Conservation (phyloP, 1,140 invertebrate genomes). For the Sinella curviseta region DNA sequence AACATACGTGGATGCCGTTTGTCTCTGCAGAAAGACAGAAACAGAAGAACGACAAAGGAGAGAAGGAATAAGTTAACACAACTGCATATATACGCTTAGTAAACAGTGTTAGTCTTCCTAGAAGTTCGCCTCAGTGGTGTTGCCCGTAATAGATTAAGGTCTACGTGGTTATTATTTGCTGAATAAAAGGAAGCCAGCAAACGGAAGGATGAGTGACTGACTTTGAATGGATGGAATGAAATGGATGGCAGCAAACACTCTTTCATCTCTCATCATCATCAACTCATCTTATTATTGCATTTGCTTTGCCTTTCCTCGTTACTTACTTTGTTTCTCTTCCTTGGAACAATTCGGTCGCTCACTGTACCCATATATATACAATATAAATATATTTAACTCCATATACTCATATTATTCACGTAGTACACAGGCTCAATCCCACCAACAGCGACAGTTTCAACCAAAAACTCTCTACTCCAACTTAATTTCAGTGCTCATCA, state of each 20-base stretch:
- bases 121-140: too few relatives aligned
- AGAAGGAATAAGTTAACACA: too few relatives aligned
- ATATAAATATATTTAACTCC: too few relatives aligned
- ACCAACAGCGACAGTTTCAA: neutral
- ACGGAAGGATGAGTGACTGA: constrained; percentile 4
- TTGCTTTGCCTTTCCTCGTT: too few relatives aligned
- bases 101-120: too few relatives aligned
- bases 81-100: too few relatives aligned
- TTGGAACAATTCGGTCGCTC: neutral
- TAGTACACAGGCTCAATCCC: neutral
- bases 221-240: constrained; percentile 7
- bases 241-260: neutral
- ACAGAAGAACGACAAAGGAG: neutral
- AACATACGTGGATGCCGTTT: too few relatives aligned
- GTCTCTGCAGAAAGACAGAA: neutral
- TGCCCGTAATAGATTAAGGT: too few relatives aligned
- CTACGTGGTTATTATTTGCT: too few relatives aligned
- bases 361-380: neutral
- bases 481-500: too few relatives aligned
- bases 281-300: constrained; percentile 11
- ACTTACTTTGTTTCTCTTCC: neutral
- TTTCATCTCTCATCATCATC: constrained; percentile 1
- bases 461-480: too few relatives aligned
- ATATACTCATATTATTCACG: neutral
- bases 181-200: neutral